Base-by-base conservation (phyloP, 2,888 invertebrate species). In the Mesorhabditis belari region DNA sequence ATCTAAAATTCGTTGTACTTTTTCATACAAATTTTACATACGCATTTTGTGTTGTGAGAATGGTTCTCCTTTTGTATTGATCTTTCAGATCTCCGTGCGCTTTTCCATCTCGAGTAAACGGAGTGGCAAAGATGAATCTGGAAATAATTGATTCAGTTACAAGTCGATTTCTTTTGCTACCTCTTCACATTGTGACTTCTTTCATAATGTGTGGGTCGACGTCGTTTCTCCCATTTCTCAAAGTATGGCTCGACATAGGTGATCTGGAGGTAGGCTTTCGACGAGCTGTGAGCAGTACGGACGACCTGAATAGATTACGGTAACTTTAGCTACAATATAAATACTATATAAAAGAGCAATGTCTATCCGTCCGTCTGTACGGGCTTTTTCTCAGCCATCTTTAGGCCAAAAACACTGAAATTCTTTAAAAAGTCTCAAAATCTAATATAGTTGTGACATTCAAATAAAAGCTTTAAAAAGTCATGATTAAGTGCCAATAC, bases 201-300 rank as follows among this genome's bases (percentile, higher is more conserved):
- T 49, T 69, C 69, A 29, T 69, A 71, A 57, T 71, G 66, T 1
- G 65, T 70, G 5, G 62, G 61, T 50, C 71, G 23, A 76, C 90
- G 88, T 55, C 92, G 85, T 70, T 90, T 84, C 83, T 96, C 95
- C 83, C 91, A 93, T 56, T 88, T 87, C 83, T 96, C 95, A 83
- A 96, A 92, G 83, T 91, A 92, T 0, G 96, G 96, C 84, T 96
- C 96, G 24, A 96, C 96, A 83, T 95, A 98, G 0, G 96, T 96
- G 76, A 96, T 90, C 91, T 12, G 92, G 90, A 80, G 66, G 58
- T 70, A 77, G n/a, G 83, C 84, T 84, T 93, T 95, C 67, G 91
- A 90, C 0, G 66, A 59, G 88, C 91, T 89, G 63, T 94, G 84
- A 57, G 88, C 86, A 0, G 55, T 24, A 17, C 63, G 56, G 27